Evolutionary conservation across 2,888 invertebrate species (phyloP).

Genomic region (Lasius platythorax): DNA sequence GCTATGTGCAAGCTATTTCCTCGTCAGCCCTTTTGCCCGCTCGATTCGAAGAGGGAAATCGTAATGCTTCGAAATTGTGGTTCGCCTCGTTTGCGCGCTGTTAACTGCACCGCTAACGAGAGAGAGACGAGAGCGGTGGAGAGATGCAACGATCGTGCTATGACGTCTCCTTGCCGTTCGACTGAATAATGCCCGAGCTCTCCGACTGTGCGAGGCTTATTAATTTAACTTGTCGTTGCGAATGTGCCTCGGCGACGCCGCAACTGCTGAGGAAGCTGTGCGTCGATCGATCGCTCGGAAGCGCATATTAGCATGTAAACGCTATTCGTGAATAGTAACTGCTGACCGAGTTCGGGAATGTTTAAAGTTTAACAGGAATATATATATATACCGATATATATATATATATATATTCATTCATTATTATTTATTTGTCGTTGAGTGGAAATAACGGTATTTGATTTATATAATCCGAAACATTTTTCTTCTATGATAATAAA

Average conservation of each 20-base stretch:
- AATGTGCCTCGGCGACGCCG: not conserved
- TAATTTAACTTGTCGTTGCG: constrained; percentile 50
- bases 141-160: constrained; percentile 37
- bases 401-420: not conserved
- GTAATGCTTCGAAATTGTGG: constrained; percentile 50
- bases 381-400: not conserved
- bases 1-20: constrained; percentile 35
- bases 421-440: not conserved
- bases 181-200: constrained; percentile 48
- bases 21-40: constrained; percentile 23
- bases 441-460: not conserved
- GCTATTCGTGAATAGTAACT: constrained; percentile 27
- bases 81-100: constrained; percentile 50
- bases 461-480: not conserved
- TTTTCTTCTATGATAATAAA: not conserved
- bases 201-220: constrained; percentile 45
- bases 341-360: constrained; percentile 18
- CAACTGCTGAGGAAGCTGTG: constrained; percentile 41
- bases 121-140: not conserved
- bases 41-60: constrained; percentile 39
- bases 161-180: constrained; percentile 42
- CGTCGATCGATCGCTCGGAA: constrained; percentile 44
- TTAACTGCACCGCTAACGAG: constrained; percentile 53
- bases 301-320: constrained; percentile 46
- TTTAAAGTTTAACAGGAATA: constrained; percentile 20